These are phyloP conservation scores for Malacoraja senta DNA, from an alignment of 2,797 vertebrate species.

Conservation along the genomic window DNA sequence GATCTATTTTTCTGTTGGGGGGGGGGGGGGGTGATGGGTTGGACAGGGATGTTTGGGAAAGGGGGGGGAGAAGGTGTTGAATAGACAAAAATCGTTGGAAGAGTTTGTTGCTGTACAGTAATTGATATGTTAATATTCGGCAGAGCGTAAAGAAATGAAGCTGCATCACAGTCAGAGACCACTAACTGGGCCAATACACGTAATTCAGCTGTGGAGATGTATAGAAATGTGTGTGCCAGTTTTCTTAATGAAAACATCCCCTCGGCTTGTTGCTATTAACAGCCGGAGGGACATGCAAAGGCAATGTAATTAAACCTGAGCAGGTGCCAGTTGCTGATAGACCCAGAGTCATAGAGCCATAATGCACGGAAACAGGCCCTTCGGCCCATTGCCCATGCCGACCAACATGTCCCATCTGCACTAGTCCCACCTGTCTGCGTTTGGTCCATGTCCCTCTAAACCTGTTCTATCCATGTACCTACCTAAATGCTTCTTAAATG, in stretches of 20 bases:
- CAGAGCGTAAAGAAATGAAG: slow-evolving; percentile 22
- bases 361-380: too few species aligned
- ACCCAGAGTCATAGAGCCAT: background rate
- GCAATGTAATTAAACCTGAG: slow-evolving; percentile 8
- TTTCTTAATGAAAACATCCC: slow-evolving; percentile 26
- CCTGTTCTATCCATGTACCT: too few species aligned
- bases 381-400: too few species aligned
- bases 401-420: too few species aligned
- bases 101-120: background rate
- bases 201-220: background rate
- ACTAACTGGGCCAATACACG: background rate
- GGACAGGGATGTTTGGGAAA: background rate
- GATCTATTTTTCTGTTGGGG: background rate
- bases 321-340: slow-evolving; percentile 10
- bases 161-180: background rate
- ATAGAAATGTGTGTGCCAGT: background rate
- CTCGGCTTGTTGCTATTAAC: background rate
- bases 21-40: background rate
- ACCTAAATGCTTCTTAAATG: too few species aligned
- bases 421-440: too few species aligned
- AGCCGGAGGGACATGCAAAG: background rate
- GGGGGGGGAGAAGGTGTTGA: background rate
- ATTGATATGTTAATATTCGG: slow-evolving; percentile 29
- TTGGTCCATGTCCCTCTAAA: too few species aligned
- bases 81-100: background rate